Base-by-base conservation (phyloP, 2,888 invertebrate genomes). In the Tachina grossa region DNA sequence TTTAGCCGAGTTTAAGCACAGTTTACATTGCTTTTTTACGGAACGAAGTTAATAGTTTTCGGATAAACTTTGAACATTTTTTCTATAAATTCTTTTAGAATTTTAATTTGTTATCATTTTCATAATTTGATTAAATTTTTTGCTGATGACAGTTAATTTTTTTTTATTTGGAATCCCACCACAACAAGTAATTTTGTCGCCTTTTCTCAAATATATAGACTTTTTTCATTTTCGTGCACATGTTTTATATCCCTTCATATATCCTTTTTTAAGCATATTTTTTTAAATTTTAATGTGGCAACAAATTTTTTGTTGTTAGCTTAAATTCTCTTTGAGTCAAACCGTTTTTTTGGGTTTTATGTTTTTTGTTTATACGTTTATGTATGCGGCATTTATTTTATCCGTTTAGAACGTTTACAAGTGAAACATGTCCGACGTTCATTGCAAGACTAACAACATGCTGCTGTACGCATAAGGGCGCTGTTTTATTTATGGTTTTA, bases 371-470 rank as follows among this genome's bases (percentile, higher is more conserved):
- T 78, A 85, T 66, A 85, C 85, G 85, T 65, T 83, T 79, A 65
- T 79, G 65, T 65, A 22, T 11, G 10, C 47, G n/a, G 9, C 16
- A n/a, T 19, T 63, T 81, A 9, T 41, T 74, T 85, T 63, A 85
- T 83, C 85, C 85, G 85, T 68, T 83, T 45, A 11, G 22, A 49
- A 76, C 71, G 61, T 71, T 75, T 72, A 49, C 76, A 83, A 83
- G 79, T 83, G 83, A 83, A 80, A 72, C 85, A 83, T 79, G 79
- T 79, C 83, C 85, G 85, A 85, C 83, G 83, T 85, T 85, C 85
- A 72, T 83, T 83, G 71, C 79, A 85, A 85, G 85, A 85, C 85
- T 85, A 83, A 85, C 83, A 80, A 85, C 72, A 75, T 72, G 53
- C 65, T 59, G 72, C 45, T 72, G 53, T 80, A 83, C 82, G 71